Conservation (phyloP, 2,113 vertebrate species). For the Sminthopsis crassicaudata region DNA sequence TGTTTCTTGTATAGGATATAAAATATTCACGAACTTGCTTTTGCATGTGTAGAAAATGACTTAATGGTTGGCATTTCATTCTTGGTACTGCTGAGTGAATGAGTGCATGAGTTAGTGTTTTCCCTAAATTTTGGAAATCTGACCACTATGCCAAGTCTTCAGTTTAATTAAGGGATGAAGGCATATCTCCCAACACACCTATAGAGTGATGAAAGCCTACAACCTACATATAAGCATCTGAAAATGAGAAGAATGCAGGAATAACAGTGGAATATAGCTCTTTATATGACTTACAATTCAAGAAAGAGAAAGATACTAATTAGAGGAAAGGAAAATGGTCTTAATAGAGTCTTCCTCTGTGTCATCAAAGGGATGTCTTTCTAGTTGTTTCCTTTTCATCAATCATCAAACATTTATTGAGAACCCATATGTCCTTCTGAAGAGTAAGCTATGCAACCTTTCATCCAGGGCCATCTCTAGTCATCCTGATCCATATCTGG, state of each 20-base stretch:
- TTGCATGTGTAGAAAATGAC: background rate
- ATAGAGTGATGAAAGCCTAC: background rate
- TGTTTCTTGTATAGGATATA: background rate
- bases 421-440: background rate
- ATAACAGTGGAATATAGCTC: background rate
- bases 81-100: background rate
- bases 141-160: background rate
- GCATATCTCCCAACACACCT: background rate
- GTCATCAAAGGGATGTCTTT: background rate
- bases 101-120: constrained; percentile 3
- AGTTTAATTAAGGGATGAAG: background rate
- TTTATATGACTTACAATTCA: background rate
- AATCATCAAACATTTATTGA: background rate
- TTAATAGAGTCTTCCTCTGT: background rate
- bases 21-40: background rate
- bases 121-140: background rate
- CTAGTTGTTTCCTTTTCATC: background rate
- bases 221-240: background rate
- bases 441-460: background rate
- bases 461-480: too few species aligned
- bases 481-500: too few species aligned
- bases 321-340: background rate
- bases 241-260: background rate
- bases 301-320: background rate
- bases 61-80: background rate